Base-by-base conservation (phyloP, 2,888 invertebrate species). In the Phortica magna region DNA sequence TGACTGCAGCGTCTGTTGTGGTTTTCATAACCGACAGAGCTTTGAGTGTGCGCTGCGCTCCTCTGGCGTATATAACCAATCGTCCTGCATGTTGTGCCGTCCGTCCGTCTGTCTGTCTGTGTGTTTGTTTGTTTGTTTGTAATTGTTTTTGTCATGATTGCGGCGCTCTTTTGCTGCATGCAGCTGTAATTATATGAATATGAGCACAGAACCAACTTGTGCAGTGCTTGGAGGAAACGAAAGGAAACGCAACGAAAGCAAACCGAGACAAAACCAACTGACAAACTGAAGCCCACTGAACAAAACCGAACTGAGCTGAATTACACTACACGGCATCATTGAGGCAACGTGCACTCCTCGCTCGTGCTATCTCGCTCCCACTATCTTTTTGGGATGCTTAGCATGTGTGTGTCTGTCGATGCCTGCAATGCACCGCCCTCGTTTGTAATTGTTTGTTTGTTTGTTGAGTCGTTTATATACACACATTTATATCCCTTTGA, bases 121-220 rank as follows among this genome's bases (percentile, higher is more conserved):
- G 31, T 31, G 31, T 31, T 2, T 31, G 31, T 31, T 2, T 31
- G 31, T 31, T 31, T 31, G 31, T 1, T 31, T 31, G 31, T 31
- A 4, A 31, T 68, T 80, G 78, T 81, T 80, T 80, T 80, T 80
- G 77, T 77, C 78, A 74, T 77, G 78, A 77, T 77, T 76, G 75
- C 77, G 78, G 74, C 57, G 78, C 67, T 65, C 14, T 61, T 80
- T 73, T 73, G 41, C 75, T 65, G 75, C 65, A 61, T 76, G 79
- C 57, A 61, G 73, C 12, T 78, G 76, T 78, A 76, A 80, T 80
- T 80, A 76, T 73, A 81, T 75, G 81, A 31, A 73, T 77, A 73
- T 9, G 53, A 14, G 22, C 10, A 53, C 31, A 48, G 7, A 48
- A 19, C 43, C 43, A 48, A 68, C 48, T n/a, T 31, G 2, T 31